Conservation (phyloP, 2,888 invertebrate species). For the Petrophora chlorosata region DNA sequence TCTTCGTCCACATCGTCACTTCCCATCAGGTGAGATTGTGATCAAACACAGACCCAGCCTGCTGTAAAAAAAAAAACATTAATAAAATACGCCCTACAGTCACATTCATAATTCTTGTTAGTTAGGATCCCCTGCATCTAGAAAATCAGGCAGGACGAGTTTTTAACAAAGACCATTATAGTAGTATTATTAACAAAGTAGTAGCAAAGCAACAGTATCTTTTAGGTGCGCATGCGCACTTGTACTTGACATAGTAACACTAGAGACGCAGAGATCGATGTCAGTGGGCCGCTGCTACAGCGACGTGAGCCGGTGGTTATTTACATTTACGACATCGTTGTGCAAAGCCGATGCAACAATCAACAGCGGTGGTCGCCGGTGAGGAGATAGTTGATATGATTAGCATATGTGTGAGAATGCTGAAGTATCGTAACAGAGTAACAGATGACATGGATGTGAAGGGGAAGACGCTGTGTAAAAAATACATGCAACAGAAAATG, state of each 20-base stretch:
- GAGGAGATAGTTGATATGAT: conserved; percentile 2
- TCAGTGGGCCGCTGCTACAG: conserved; percentile 52
- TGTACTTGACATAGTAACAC: conserved; percentile 62
- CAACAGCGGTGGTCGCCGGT: conserved; percentile 23
- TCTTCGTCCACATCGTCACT: no score
- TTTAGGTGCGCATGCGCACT: conserved; percentile 46
- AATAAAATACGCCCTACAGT: no score
- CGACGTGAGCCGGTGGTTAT: conserved; percentile 44
- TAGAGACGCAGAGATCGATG: conserved; percentile 47
- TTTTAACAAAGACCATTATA: not conserved
- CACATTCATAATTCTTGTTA: no score
- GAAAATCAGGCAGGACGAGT: no score
- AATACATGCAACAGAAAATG: no score
- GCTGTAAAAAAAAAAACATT: no score
- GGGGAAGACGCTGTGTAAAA: not conserved
- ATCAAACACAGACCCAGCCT: no score
- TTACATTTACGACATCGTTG: conserved; percentile 49
- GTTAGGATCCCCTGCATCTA: no score
- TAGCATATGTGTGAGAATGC: conserved; percentile 8
- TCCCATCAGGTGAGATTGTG: no score
- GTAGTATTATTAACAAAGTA: not conserved
- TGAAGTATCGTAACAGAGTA: not conserved
- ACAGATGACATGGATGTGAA: not conserved
- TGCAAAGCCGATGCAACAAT: conserved; percentile 41
- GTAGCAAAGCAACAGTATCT: conserved; percentile 11